phyloP scores from a whole-genome alignment of 1,140 invertebrate species.

The Panagrolaimus sp. region DNA sequence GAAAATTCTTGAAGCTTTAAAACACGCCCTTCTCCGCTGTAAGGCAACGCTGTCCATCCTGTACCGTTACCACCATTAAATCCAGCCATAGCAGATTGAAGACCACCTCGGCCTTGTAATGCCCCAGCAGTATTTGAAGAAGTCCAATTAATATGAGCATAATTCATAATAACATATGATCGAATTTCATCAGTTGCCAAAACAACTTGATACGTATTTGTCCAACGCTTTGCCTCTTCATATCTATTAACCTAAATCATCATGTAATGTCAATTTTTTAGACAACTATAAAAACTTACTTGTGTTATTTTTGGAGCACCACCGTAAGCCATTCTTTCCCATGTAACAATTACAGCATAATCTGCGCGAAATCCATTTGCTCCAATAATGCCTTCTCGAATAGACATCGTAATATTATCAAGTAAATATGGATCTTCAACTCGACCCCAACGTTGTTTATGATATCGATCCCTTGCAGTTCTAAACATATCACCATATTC shows the following conservation, averaged over 20 bases:
- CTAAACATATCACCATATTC: constrained; percentile 35
- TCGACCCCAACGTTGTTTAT: constrained; percentile 62
- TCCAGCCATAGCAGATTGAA: constrained; percentile 72
- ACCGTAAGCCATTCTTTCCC: constrained; percentile 87
- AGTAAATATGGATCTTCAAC: constrained; percentile 75
- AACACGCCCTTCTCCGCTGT: constrained; percentile 40
- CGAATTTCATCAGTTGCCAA: constrained; percentile 85
- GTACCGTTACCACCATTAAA: constrained; percentile 93
- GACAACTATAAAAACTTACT: not conserved
- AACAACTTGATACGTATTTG: constrained; percentile 88
- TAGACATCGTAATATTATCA: constrained; percentile 74
- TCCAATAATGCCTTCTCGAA: constrained; percentile 80
- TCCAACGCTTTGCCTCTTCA: constrained; percentile 64
- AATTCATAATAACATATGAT: constrained; percentile 89
- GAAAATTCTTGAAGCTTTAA: constrained; percentile 68
- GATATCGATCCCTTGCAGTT: constrained; percentile 31
- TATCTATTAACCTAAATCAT: constrained; percentile 24
- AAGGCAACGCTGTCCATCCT: constrained; percentile 34
- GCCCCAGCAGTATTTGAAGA: constrained; percentile 78
- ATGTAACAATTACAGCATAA: constrained; percentile 82
- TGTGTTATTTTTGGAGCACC: constrained; percentile 69
- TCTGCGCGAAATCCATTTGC: constrained; percentile 79
- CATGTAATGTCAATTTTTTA: no score
- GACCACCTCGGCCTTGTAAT: constrained; percentile 64
- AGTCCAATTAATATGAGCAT: constrained; percentile 79